Conservation (phyloP, 2,888 invertebrate species). For the Oscheius myriophilus region DNA sequence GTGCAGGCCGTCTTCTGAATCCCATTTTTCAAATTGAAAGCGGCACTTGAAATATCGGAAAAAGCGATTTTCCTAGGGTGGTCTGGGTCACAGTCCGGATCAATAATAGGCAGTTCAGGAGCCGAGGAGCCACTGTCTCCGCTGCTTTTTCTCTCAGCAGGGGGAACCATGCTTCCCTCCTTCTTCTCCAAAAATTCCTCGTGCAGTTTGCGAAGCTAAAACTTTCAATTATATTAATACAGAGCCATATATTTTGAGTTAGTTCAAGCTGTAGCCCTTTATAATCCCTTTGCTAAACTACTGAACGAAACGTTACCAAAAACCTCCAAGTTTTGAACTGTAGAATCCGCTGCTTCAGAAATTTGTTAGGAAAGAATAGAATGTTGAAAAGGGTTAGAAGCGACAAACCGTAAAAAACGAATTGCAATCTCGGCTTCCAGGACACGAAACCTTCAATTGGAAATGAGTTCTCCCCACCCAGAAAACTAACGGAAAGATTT, state of each 20-base stretch:
- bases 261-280: too few species aligned
- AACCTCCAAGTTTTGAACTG: too few species aligned
- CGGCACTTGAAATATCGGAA: conserved; percentile 76
- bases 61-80: conserved; percentile 62
- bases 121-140: background rate
- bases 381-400: too few species aligned
- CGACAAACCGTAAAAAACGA: too few species aligned
- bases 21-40: conserved; percentile 85
- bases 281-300: too few species aligned
- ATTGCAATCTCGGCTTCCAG: too few species aligned
- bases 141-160: background rate
- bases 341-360: too few species aligned
- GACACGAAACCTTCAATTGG: too few species aligned
- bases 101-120: conserved; percentile 23
- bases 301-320: too few species aligned
- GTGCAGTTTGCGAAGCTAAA: conserved; percentile 46
- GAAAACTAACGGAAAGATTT: too few species aligned
- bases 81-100: conserved; percentile 65
- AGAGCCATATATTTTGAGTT: too few species aligned
- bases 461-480: background rate
- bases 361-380: too few species aligned
- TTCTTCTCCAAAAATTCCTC: conserved; percentile 34
- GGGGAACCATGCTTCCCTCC: background rate
- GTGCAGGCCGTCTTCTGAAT: conserved; percentile 86
- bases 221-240: background rate